Evolutionary conservation across 2,113 vertebrate species (phyloP).

Genomic region (Lepus europaeus): DNA sequence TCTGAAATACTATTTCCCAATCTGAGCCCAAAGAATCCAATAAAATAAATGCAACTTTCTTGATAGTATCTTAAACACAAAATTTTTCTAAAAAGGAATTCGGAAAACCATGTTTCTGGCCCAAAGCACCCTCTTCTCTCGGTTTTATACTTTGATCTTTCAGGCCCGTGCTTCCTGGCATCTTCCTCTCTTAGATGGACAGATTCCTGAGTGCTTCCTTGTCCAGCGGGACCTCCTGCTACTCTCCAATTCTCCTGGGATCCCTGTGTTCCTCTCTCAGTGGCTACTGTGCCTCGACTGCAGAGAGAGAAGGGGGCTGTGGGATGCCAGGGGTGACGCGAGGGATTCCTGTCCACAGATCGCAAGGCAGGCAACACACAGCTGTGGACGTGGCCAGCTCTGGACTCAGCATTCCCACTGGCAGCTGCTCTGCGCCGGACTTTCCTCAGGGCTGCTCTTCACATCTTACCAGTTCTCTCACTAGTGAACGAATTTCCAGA

Average conservation of each 20-base stretch:
- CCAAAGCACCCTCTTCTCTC: slow-evolving; percentile 7
- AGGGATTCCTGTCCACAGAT: not conserved
- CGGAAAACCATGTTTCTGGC: not conserved
- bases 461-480: not conserved
- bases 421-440: not conserved
- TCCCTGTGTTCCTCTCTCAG: not conserved
- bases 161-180: not conserved
- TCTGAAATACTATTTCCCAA: slow-evolving; percentile 12
- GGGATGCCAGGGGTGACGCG: too few species aligned
- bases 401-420: not conserved
- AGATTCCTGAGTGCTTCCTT: rapidly evolving
- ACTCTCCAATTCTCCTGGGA: not conserved
- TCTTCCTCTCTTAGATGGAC: not conserved
- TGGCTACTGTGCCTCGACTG: not conserved
- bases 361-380: too few species aligned
- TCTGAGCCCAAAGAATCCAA: not conserved
- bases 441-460: not conserved
- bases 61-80: not conserved
- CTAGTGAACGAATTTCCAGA: slow-evolving; percentile 15
- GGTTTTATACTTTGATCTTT: not conserved
- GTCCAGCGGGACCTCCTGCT: not conserved
- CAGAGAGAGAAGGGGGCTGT: not conserved
- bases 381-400: rapidly evolving
- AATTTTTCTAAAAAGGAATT: not conserved
- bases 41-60: slow-evolving; percentile 34